Conservation (phyloP, 2,888 invertebrate genomes). For the Ophion costatus region DNA sequence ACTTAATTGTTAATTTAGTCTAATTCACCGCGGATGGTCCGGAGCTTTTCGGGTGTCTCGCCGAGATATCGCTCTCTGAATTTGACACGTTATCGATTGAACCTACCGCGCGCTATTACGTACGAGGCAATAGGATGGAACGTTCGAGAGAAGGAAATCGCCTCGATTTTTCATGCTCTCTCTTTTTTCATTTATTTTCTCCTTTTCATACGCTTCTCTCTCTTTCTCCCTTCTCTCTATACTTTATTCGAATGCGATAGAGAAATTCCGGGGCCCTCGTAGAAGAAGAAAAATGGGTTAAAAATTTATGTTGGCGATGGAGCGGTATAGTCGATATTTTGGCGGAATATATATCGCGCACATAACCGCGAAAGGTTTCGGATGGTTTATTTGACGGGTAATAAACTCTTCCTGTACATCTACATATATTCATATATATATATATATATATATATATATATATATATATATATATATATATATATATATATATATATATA, state of each 20-base stretch:
- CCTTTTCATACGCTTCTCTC: not conserved
- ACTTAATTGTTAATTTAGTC: too few species aligned
- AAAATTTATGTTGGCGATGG: constrained; percentile 76
- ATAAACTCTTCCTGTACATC: constrained; percentile 9
- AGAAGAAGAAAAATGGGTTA: constrained; percentile 60
- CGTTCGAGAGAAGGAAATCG: constrained; percentile 1
- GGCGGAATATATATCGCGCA: constrained; percentile 77
- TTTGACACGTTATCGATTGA: too few species aligned
- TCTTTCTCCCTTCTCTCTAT: constrained; percentile 2
- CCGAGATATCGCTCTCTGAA: too few species aligned
- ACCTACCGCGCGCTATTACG: too few species aligned
- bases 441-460: too few species aligned
- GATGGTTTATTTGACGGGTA: constrained; percentile 45
- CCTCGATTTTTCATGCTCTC: constrained; percentile 15
- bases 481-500: too few species aligned
- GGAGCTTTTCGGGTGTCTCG: too few species aligned
- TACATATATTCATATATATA: too few species aligned
- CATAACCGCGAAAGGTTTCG: constrained; percentile 67
- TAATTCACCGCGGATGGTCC: too few species aligned
- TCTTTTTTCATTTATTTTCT: not conserved
- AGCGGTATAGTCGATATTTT: constrained; percentile 74
- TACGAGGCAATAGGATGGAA: constrained; percentile 5
- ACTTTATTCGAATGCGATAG: constrained; percentile 16
- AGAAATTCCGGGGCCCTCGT: constrained; percentile 36
- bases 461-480: too few species aligned